These are phyloP conservation scores for Apaloderma vittatum DNA, from an alignment of 2,113 vertebrate species.

Conservation along the genomic window DNA sequence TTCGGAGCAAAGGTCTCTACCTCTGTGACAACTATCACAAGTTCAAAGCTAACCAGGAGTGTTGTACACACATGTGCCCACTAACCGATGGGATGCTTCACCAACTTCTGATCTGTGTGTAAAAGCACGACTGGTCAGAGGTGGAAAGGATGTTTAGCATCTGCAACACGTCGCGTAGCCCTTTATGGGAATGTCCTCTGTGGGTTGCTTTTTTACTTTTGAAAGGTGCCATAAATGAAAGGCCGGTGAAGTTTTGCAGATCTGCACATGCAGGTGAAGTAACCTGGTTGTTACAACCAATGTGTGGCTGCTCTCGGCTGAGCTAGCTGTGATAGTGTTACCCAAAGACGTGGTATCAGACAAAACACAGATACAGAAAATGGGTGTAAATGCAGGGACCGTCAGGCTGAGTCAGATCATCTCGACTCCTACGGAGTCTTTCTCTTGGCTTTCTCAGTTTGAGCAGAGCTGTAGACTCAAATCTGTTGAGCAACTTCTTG, in stretches of 20 bases:
- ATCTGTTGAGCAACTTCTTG: background rate
- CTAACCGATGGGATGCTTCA: background rate
- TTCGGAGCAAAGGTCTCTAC: background rate
- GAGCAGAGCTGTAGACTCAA: background rate
- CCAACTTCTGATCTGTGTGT: background rate
- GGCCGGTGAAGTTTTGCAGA: background rate
- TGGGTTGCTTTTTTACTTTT: background rate
- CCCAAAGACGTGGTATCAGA: rapidly evolving
- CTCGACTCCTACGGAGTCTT: background rate
- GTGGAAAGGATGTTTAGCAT: background rate
- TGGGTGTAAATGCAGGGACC: background rate
- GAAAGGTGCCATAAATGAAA: background rate
- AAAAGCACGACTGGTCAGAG: background rate
- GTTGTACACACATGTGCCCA: rapidly evolving
- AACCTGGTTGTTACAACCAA: background rate
- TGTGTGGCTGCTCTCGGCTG: background rate
- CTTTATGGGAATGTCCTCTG: background rate
- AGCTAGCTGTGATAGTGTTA: rapidly evolving
- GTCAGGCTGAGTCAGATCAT: background rate
- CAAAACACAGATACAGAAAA: rapidly evolving
- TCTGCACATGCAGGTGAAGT: background rate
- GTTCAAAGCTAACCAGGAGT: background rate
- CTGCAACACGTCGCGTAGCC: no score
- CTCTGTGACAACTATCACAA: background rate
- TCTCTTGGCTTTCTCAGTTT: background rate